Evolutionary conservation across 1,140 invertebrate species (phyloP).

Genomic region (Bursaphelenchus mucronatus): DNA sequence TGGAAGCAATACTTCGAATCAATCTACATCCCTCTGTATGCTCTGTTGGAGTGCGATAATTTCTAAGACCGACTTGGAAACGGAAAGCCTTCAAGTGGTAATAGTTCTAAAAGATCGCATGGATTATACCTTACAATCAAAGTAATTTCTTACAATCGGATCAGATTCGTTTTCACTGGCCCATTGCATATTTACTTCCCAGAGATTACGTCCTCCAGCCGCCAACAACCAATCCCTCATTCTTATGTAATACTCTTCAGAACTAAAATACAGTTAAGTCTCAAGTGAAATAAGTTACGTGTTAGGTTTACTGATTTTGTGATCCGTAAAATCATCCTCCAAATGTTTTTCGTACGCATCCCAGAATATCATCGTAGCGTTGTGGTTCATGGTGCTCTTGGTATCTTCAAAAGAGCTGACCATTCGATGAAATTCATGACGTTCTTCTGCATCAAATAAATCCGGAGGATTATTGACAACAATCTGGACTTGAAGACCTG

Average conservation of each 20-base stretch:
- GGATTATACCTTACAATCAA: no score
- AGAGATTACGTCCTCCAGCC: slow-evolving; percentile 54
- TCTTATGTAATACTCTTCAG: slow-evolving; percentile 50
- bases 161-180: slow-evolving; percentile 21
- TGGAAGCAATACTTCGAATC: slow-evolving; percentile 51
- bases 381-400: slow-evolving; percentile 54
- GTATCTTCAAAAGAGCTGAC: slow-evolving; percentile 53
- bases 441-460: slow-evolving; percentile 37
- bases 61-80: slow-evolving; percentile 57
- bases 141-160: slow-evolving; percentile 15
- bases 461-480: slow-evolving; percentile 60
- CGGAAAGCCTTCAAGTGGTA: slow-evolving; percentile 49
- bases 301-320: slow-evolving; percentile 24
- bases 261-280: slow-evolving; percentile 31
- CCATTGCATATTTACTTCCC: slow-evolving; percentile 60
- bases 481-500: slow-evolving; percentile 59
- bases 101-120: slow-evolving; percentile 26
- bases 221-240: slow-evolving; percentile 56
- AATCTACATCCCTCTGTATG: slow-evolving; percentile 57
- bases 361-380: slow-evolving; percentile 60
- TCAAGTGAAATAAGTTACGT: slow-evolving; percentile 16
- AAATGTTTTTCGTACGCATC: slow-evolving; percentile 54
- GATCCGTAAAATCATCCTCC: slow-evolving; percentile 34
- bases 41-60: slow-evolving; percentile 58
- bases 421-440: slow-evolving; percentile 42